A percentile compares a stretch with the other conserved stretches of the same genome.
phyloP scores from a whole-genome alignment of 2,888 invertebrate species.

The Epirrhoe tristata region DNA sequence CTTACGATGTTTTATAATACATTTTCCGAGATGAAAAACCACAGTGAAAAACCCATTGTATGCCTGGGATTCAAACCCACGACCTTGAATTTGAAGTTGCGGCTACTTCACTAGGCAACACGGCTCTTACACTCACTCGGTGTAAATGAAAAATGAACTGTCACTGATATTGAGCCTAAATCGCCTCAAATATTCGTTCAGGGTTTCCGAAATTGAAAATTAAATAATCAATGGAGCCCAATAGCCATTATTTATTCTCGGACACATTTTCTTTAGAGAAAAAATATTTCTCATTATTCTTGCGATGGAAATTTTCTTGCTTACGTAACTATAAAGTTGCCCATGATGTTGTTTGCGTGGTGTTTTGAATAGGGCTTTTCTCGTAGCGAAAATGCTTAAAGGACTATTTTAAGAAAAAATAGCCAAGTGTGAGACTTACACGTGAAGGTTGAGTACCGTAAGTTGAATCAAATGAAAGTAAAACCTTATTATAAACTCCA shows the following conservation, averaged over 20 bases:
- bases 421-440: too few species aligned
- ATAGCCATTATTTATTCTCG: conserved; percentile 15
- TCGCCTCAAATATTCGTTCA: neutral
- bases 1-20: too few species aligned
- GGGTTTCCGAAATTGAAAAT: conserved; percentile 16
- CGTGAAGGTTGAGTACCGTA: too few species aligned
- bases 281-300: conserved; percentile 22
- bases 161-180: neutral
- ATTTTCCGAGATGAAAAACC: too few species aligned
- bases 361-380: neutral
- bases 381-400: neutral
- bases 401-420: neutral
- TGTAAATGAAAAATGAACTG: neutral
- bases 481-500: too few species aligned
- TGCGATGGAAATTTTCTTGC: conserved; percentile 12
- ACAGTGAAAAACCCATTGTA: too few species aligned
- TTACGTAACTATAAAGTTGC: neutral
- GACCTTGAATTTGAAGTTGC: too few species aligned
- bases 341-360: neutral
- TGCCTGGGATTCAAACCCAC: too few species aligned
- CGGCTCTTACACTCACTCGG: neutral
- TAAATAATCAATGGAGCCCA: conserved; percentile 16
- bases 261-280: conserved; percentile 24
- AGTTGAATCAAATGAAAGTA: too few species aligned
- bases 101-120: neutral